A percentile compares a stretch with the other conserved stretches of the same genome.
Conservation (phyloP, 2,888 invertebrate species). For the Lasioglossum marginatum region DNA sequence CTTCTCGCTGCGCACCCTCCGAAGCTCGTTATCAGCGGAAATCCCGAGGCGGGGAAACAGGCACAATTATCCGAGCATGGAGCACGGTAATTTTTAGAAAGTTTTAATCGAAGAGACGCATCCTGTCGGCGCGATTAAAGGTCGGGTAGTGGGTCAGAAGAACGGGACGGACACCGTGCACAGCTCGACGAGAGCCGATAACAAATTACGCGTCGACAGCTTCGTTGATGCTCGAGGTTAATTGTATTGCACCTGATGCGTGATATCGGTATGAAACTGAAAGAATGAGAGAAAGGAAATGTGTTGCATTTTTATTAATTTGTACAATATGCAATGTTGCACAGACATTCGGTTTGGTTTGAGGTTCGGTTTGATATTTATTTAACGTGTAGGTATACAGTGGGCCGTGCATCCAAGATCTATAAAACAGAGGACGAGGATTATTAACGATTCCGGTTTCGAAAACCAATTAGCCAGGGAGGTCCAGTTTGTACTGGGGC, state of each 20-base stretch:
- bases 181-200: constrained; percentile 35
- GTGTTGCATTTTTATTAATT: neutral
- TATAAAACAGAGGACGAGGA: neutral
- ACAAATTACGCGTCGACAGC: constrained; percentile 21
- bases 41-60: neutral
- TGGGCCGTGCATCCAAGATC: neutral
- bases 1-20: neutral
- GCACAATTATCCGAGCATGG: neutral
- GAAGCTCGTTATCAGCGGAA: neutral
- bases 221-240: neutral
- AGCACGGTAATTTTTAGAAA: constrained; percentile 18
- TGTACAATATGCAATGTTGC: neutral
- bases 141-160: constrained; percentile 35
- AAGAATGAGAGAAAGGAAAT: neutral
- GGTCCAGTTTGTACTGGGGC: neutral
- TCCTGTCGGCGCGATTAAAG: constrained; percentile 44
- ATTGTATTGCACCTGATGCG: neutral
- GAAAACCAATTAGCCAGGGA: constrained; percentile 6
- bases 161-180: constrained; percentile 29
- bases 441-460: neutral
- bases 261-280: neutral
- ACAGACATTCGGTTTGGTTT: neutral
- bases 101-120: constrained; percentile 28
- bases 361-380: neutral
- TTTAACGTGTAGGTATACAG: neutral